These are phyloP conservation scores for Tachina fera DNA, from an alignment of 2,888 invertebrate genomes.

Conservation along the genomic window DNA sequence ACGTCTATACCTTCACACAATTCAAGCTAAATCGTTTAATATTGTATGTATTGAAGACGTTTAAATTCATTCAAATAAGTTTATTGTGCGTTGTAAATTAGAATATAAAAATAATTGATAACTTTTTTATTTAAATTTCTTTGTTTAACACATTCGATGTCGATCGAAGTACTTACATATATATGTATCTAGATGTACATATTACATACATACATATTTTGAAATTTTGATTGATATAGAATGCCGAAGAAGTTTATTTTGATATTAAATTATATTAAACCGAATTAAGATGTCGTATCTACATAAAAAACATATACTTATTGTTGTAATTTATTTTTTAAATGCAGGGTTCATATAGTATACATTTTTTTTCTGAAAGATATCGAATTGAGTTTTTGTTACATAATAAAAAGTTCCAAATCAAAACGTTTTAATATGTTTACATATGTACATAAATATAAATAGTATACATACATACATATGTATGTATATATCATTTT, in stretches of 20 bases:
- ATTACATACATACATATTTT: no score
- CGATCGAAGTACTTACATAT: no score
- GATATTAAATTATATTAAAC: no score
- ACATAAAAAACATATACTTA: no score
- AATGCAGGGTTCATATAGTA: slow-evolving; percentile 29
- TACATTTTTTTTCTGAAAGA: not conserved
- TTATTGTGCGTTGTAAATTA: slow-evolving; percentile 9
- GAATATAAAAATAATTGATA: not conserved
- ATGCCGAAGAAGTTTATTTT: no score
- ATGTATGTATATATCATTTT: slow-evolving; percentile 27
- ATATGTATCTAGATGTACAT: no score
- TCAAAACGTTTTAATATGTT: not conserved
- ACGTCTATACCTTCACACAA: not conserved
- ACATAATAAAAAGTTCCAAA: no score
- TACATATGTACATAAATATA: not conserved
- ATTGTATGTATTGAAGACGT: slow-evolving; percentile 9
- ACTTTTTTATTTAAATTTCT: slow-evolving; percentile 18
- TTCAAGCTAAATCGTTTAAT: slow-evolving; percentile 7
- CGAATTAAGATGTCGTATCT: no score
- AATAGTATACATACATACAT: slow-evolving; percentile 4
- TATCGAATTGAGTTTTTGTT: slow-evolving; percentile 31
- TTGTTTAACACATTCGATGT: not conserved
- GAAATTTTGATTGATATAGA: no score
- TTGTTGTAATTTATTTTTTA: not conserved
- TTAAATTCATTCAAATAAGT: not conserved